Conservation (phyloP, 2,113 vertebrate species). For the Daphoenositta chrysoptera region DNA sequence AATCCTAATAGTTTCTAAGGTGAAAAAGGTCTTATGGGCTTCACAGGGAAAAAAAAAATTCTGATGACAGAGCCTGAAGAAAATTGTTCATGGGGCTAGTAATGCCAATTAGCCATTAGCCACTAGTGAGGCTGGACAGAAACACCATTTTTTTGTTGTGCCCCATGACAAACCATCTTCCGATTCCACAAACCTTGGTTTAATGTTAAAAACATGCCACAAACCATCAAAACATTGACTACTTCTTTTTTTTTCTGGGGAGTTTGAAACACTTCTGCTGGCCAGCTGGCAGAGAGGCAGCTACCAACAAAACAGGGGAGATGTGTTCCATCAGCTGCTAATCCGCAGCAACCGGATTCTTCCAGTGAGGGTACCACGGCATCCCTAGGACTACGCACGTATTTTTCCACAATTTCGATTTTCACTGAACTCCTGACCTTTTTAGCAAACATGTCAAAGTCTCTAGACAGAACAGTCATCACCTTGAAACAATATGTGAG, state of each 20-base stretch:
- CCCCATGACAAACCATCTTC: background rate
- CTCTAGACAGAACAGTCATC: conserved; percentile 64
- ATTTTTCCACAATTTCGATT: conserved; percentile 25
- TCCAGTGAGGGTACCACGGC: background rate
- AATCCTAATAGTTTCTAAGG: background rate
- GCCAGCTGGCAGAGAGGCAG: conserved; percentile 4
- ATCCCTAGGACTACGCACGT: background rate
- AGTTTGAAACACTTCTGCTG: background rate
- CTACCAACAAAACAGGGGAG: background rate
- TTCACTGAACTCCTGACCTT: conserved; percentile 68
- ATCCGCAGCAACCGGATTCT: background rate
- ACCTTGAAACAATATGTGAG: conserved; percentile 54
- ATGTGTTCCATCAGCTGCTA: background rate
- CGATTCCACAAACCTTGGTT: background rate
- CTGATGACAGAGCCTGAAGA: background rate
- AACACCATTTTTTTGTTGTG: background rate
- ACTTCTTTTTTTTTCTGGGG: background rate
- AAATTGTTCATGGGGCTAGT: background rate
- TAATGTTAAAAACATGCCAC: background rate
- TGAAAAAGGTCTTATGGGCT: background rate
- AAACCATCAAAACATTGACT: background rate
- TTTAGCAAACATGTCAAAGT: conserved; percentile 56
- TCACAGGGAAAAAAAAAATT: background rate
- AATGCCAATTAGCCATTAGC: background rate
- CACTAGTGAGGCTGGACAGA: background rate